Percentiles rank a stretch among this genome's conserved stretches.
Evolutionary conservation across 2,888 invertebrate genomes (phyloP).

Genomic region (Diarsia brunnea): DNA sequence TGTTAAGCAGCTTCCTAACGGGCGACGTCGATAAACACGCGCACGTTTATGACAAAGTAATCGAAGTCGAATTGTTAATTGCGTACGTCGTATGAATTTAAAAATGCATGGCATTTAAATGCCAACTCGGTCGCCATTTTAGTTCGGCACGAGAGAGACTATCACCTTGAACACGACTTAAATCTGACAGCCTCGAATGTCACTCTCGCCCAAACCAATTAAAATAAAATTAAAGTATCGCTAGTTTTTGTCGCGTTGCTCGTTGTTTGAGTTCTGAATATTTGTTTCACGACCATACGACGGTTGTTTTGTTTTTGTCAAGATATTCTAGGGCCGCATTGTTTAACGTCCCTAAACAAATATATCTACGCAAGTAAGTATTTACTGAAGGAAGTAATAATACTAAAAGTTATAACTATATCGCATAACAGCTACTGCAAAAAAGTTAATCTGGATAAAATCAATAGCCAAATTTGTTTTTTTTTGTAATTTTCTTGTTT

Average conservation of each 20-base stretch:
- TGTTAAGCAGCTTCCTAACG: slow-evolving; percentile 83
- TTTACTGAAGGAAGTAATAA: slow-evolving; percentile 47
- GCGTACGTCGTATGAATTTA: slow-evolving; percentile 87
- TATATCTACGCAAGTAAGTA: slow-evolving; percentile 9
- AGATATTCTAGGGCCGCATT: slow-evolving; percentile 27
- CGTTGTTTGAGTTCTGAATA: slow-evolving; percentile 61
- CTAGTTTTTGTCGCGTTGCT: slow-evolving; percentile 76
- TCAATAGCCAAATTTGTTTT: not conserved
- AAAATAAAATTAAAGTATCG: slow-evolving; percentile 84
- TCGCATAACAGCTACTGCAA: slow-evolving; percentile 18
- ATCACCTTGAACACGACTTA: slow-evolving; percentile 90
- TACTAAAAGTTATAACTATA: slow-evolving; percentile 31
- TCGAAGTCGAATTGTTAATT: slow-evolving; percentile 88
- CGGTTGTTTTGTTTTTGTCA: slow-evolving; percentile 50
- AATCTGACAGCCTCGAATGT: slow-evolving; percentile 90
- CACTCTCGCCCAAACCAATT: slow-evolving; percentile 87
- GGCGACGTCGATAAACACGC: slow-evolving; percentile 76
- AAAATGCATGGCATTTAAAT: slow-evolving; percentile 91
- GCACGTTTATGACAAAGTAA: slow-evolving; percentile 87
- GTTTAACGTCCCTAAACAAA: slow-evolving; percentile 11
- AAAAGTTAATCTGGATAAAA: slow-evolving; percentile 28
- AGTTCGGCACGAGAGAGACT: slow-evolving; percentile 87
- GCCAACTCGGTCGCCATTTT: slow-evolving; percentile 89
- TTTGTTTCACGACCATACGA: slow-evolving; percentile 45
- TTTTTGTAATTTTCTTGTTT: no score